Evolutionary conservation across 2,797 vertebrate genomes (phyloP), one percentile per base, ranked within the genome.

Genomic region (Enteromius unitaeniatus): DNA sequence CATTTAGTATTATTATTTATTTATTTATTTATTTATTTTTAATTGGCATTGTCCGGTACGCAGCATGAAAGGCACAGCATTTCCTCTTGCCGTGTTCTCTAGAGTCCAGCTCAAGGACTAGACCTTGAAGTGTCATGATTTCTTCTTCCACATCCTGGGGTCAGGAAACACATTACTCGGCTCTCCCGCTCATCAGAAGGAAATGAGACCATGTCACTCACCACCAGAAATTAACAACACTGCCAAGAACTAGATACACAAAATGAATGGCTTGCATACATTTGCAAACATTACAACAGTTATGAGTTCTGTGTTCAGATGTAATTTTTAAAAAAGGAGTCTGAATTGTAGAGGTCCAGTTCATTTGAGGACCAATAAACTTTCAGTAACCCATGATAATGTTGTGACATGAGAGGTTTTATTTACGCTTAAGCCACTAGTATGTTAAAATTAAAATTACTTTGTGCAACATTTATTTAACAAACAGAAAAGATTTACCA

Each of bases 121-220:
- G 92, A 91, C 94, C 95, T 95, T 95, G 95, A 93, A 93, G 89
- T 92, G 92, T 88, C 91, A 93, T 85, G 87, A 90, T 85, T 90
- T 85, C 90, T 89, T 94, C 94, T 92, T 92, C 90, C 88, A 91
- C 91, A 91, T 94, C 93, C 92, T 89, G 90, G 73, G 92, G 91
- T 93, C 94, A 95, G 94, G 93, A 94, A 95, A 94, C 94, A 95
- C 92, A 94, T 92, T 90, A 91, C 90, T 78, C 87, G 82, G 86
- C 89, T 81, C 81, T 78, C 87, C 90, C 88, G 79, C 88, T 90
- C 88, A 90, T 90, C 90, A 92, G 93, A 95, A 94, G 95, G 94
- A 95, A 94, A 90, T 91, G 85, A 88, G 87, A 88, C 83, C 40
- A 76, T 88, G 87, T 88, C 85, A 72, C 91, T 88, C 86, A 64